phyloP scores from a whole-genome alignment of 2,113 vertebrate species.

The Ifrita kowaldi region DNA sequence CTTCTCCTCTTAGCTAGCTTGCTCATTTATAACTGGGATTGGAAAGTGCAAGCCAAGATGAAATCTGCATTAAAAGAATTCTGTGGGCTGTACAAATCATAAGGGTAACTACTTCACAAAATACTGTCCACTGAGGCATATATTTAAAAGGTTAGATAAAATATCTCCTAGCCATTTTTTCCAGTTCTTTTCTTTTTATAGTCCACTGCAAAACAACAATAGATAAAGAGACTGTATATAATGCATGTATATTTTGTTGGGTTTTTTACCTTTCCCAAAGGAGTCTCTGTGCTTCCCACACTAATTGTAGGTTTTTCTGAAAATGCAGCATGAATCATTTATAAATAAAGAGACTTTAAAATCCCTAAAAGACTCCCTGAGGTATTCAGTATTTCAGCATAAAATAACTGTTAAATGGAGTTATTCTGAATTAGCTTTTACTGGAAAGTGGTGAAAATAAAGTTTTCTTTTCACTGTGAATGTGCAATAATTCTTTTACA shows the following conservation, averaged over 20 bases:
- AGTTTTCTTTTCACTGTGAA: conserved; percentile 79
- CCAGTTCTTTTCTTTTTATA: conserved; percentile 68
- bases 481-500: conserved; percentile 79
- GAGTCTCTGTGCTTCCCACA: conserved; percentile 83
- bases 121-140: conserved; percentile 49
- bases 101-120: conserved; percentile 41
- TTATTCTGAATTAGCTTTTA: conserved; percentile 87
- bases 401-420: conserved; percentile 88
- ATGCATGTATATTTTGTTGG: conserved; percentile 62
- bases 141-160: conserved; percentile 69
- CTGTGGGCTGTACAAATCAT: conserved; percentile 56
- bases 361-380: conserved; percentile 84
- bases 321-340: conserved; percentile 88
- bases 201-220: conserved; percentile 72
- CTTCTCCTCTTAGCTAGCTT: neutral
- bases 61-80: conserved; percentile 29
- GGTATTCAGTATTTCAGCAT: conserved; percentile 83
- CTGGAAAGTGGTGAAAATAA: conserved; percentile 83
- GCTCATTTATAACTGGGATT: conserved; percentile 7
- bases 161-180: conserved; percentile 40
- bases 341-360: conserved; percentile 89
- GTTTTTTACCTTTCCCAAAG: conserved; percentile 76
- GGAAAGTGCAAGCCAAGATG: neutral
- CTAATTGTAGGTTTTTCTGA: conserved; percentile 89
- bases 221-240: conserved; percentile 58